phyloP scores from a whole-genome alignment of 2,797 vertebrate genomes.

The Arrhamphus sclerolepis region DNA sequence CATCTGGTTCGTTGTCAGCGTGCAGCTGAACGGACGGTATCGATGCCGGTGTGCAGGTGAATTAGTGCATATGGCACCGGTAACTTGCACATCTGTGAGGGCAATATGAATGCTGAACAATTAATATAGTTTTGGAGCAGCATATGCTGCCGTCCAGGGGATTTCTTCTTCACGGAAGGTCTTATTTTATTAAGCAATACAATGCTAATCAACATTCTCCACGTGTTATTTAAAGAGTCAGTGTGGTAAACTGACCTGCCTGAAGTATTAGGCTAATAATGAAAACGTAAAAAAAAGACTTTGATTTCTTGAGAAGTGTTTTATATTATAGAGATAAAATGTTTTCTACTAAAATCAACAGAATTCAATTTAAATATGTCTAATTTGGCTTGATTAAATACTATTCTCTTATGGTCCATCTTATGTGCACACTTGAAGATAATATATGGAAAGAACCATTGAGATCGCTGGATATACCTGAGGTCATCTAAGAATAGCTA shows the following conservation, averaged over 20 bases:
- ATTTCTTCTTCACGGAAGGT: neutral
- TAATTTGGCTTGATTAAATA: too few species aligned
- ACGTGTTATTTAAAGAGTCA: too few species aligned
- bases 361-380: constrained; percentile 5
- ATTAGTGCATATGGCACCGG: neutral
- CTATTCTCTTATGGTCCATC: neutral
- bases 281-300: too few species aligned
- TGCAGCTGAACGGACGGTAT: neutral
- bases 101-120: neutral
- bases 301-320: too few species aligned
- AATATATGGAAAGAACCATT: constrained; percentile 36
- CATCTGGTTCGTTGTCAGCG: neutral
- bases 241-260: too few species aligned
- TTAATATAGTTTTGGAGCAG: neutral
- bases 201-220: neutral
- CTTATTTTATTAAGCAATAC: neutral
- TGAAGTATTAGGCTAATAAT: too few species aligned
- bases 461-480: constrained; percentile 13
- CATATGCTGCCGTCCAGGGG: neutral
- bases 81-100: neutral
- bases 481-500: constrained; percentile 25
- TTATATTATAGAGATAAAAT: neutral
- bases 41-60: neutral
- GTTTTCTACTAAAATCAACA: neutral
- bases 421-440: neutral